These are phyloP conservation scores for Eulimnadia texana DNA, from an alignment of 1,140 invertebrate species.

Conservation along the genomic window DNA sequence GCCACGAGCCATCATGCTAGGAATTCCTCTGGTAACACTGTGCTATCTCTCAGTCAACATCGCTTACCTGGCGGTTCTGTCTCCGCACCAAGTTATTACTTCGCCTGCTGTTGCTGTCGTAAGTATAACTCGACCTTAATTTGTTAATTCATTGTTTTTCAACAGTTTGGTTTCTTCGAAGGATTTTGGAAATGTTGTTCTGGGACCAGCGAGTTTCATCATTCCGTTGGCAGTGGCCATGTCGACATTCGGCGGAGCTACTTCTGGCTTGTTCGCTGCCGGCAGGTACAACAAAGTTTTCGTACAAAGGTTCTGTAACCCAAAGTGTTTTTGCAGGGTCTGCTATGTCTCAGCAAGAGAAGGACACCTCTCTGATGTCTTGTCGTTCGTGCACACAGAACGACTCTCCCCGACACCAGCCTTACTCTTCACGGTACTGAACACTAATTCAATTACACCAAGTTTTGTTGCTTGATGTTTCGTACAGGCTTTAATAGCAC, in stretches of 20 bases:
- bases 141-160: not conserved
- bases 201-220: constrained; percentile 40
- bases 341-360: constrained; percentile 41
- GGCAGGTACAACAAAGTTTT: constrained; percentile 36
- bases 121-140: constrained; percentile 25
- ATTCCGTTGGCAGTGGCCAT: constrained; percentile 58
- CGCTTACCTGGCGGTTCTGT: constrained; percentile 45
- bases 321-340: constrained; percentile 26
- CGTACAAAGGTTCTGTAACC: not conserved
- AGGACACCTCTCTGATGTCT: constrained; percentile 37
- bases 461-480: not conserved
- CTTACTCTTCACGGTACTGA: constrained; percentile 34
- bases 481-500: constrained; percentile 30
- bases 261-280: constrained; percentile 57
- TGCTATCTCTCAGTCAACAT: constrained; percentile 46
- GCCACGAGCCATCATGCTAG: constrained; percentile 44
- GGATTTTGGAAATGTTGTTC: constrained; percentile 44
- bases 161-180: constrained; percentile 18
- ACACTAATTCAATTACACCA: too few species aligned
- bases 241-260: constrained; percentile 56
- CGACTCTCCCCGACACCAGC: constrained; percentile 38
- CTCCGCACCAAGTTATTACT: constrained; percentile 36
- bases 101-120: constrained; percentile 46
- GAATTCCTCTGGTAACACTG: constrained; percentile 39
- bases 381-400: constrained; percentile 38